A percentile compares a stretch with the other conserved stretches of the same genome.
Evolutionary conservation across 2,797 vertebrate genomes (phyloP).

Genomic region (Babyrousa celebensis): DNA sequence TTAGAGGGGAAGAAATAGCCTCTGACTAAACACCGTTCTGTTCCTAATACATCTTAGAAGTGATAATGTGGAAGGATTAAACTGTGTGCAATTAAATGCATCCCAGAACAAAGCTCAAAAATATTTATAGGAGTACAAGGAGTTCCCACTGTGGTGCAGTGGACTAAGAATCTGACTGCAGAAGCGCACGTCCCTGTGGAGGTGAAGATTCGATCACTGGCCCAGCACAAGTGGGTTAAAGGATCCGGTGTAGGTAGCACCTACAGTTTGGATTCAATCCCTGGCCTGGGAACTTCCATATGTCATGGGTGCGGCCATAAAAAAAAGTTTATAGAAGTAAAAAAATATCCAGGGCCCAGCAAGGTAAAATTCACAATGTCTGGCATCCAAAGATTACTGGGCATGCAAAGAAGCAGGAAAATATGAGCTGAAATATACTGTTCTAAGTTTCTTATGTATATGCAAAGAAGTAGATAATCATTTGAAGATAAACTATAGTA

Average conservation of each 20-base stretch:
- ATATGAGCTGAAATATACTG: neutral
- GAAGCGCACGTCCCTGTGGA: no score
- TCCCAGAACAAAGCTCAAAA: neutral
- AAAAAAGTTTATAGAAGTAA: no score
- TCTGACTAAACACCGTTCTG: neutral
- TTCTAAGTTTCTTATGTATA: neutral
- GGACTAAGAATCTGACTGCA: neutral
- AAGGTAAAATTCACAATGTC: conserved; percentile 8
- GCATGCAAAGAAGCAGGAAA: neutral
- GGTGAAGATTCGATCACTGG: neutral
- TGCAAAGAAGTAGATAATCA: neutral
- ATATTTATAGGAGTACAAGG: conserved; percentile 2
- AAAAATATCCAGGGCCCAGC: neutral
- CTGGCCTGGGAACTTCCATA: neutral
- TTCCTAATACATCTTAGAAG: neutral
- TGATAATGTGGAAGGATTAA: conserved; percentile 10
- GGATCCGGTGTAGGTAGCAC: no score
- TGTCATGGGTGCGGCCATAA: no score
- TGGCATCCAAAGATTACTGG: neutral
- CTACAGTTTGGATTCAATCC: no score
- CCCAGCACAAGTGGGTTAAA: no score
- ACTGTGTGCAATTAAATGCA: neutral
- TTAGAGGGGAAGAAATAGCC: neutral
- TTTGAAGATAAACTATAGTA: neutral
- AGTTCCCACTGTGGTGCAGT: neutral